Evolutionary conservation across 2,797 vertebrate genomes (phyloP).

Genomic region (Kryptolebias ocellatus): DNA sequence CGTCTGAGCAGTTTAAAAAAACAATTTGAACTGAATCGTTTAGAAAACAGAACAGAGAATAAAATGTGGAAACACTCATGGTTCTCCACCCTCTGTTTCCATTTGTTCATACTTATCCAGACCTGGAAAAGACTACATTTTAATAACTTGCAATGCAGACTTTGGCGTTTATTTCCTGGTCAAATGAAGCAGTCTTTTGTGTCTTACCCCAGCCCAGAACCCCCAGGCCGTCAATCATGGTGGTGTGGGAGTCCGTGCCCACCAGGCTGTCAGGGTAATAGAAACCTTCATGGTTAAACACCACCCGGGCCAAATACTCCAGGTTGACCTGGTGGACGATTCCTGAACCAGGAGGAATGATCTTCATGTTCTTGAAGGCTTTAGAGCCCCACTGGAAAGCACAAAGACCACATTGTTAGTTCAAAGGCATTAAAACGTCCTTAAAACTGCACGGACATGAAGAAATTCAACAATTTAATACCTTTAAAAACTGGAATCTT

Average conservation of each 20-base stretch:
- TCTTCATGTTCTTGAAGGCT: slow-evolving; percentile 95
- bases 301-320: slow-evolving; percentile 95
- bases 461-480: slow-evolving; percentile 40
- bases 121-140: too few relatives aligned
- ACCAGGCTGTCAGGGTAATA: slow-evolving; percentile 97
- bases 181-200: neutral
- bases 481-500: slow-evolving; percentile 98
- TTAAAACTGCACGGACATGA: fast-evolving
- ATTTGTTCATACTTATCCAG: too few relatives aligned
- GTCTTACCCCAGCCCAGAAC: slow-evolving; percentile 96
- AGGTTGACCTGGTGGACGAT: slow-evolving; percentile 98
- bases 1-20: too few relatives aligned
- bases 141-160: too few relatives aligned
- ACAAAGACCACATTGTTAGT: neutral
- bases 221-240: slow-evolving; percentile 97
- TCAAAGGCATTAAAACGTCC: too few relatives aligned
- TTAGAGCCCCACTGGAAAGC: slow-evolving; percentile 93
- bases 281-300: slow-evolving; percentile 89
- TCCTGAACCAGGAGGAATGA: slow-evolving; percentile 96
- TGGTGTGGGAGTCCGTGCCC: slow-evolving; percentile 98
- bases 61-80: too few relatives aligned
- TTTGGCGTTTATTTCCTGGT: too few relatives aligned
- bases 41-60: too few relatives aligned
- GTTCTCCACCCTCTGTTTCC: too few relatives aligned
- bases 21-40: too few relatives aligned